Conservation (phyloP, 2,113 vertebrate species). For the Heterocephalus glaber region DNA sequence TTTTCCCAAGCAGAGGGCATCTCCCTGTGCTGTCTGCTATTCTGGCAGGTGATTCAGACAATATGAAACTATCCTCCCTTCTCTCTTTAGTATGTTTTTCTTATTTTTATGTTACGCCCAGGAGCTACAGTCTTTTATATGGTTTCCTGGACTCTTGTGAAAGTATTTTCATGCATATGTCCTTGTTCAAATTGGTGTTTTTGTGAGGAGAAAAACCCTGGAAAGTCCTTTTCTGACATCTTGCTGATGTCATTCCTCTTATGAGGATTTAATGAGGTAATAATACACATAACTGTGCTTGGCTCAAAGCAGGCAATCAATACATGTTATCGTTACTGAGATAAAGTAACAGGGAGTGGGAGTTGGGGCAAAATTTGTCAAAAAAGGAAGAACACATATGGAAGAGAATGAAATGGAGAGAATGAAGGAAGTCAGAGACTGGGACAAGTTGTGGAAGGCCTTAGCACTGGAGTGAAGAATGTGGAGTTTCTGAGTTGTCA, state of each 20-base stretch:
- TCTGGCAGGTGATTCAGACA: not conserved
- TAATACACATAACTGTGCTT: not conserved
- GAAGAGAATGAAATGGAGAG: not conserved
- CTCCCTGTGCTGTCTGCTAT: not conserved
- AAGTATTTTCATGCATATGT: not conserved
- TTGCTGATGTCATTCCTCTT: not conserved
- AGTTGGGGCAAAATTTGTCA: not conserved
- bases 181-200: not conserved
- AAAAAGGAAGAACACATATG: not conserved
- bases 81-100: not conserved
- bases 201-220: not conserved
- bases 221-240: not conserved
- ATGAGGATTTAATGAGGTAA: conserved; percentile 44
- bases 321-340: not conserved
- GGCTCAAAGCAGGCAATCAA: not conserved
- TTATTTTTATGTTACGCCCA: not conserved
- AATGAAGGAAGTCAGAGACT: not conserved
- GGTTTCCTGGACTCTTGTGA: not conserved
- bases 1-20: not conserved
- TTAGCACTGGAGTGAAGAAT: not conserved
- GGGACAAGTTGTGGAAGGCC: not conserved
- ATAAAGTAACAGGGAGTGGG: not conserved
- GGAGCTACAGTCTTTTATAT: not conserved
- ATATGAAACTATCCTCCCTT: not conserved
- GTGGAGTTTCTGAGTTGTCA: not conserved